A percentile compares a stretch with the other conserved stretches of the same genome.
Evolutionary conservation across 2,113 vertebrate species (phyloP).

Genomic region (Ciconia boyciana): DNA sequence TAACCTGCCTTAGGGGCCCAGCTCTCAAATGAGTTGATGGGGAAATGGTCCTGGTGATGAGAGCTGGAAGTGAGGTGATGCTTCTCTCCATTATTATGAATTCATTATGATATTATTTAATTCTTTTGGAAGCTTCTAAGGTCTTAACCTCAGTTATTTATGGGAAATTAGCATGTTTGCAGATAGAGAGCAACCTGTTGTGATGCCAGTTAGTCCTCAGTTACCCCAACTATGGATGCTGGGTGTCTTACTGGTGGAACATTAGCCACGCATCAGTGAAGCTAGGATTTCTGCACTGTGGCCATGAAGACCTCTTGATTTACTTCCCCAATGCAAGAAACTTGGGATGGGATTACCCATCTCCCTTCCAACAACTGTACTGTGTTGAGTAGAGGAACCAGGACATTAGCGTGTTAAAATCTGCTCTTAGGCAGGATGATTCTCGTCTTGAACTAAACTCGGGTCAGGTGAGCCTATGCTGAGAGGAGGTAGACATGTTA

Average conservation of each 20-base stretch:
- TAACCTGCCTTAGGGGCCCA: not conserved
- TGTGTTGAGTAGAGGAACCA: not conserved
- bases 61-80: not conserved
- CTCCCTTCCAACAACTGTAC: not conserved
- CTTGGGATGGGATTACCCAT: not conserved
- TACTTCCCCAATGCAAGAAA: not conserved
- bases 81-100: not conserved
- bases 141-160: not conserved
- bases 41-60: not conserved
- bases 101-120: not conserved
- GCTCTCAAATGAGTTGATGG: not conserved
- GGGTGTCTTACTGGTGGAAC: not conserved
- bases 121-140: not conserved
- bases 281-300: not conserved
- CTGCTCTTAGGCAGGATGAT: not conserved
- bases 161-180: not conserved
- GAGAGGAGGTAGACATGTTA: not conserved
- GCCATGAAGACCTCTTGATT: not conserved
- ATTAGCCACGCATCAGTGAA: not conserved
- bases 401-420: not conserved
- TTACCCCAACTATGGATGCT: rapidly evolving
- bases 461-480: not conserved
- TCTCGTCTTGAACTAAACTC: not conserved
- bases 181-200: not conserved
- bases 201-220: not conserved